Percentiles rank a stretch among this genome's conserved stretches.
These are phyloP conservation scores for Drosophila orosa DNA, from an alignment of 1,140 invertebrate species.

Conservation along the genomic window DNA sequence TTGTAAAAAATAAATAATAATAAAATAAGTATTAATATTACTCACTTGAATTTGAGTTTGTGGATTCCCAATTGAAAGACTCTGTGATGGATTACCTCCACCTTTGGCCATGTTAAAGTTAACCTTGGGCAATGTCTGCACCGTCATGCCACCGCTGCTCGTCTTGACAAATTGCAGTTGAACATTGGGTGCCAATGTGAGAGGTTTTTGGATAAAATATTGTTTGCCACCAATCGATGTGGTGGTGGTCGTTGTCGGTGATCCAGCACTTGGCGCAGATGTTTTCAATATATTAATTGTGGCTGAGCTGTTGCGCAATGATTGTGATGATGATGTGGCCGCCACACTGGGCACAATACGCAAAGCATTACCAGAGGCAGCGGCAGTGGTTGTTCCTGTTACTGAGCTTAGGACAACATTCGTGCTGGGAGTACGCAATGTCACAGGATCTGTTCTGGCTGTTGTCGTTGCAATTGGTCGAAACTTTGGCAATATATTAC, in stretches of 20 bases:
- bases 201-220: conserved; percentile 80
- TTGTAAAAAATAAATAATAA: too few relatives aligned
- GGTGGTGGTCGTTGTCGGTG: conserved; percentile 18
- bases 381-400: not conserved
- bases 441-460: conserved; percentile 18
- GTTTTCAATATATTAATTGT: conserved; percentile 64
- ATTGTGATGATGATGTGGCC: conserved; percentile 38
- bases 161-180: conserved; percentile 83
- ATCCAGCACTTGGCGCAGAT: conserved; percentile 35
- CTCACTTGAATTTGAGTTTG: conserved; percentile 82
- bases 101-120: conserved; percentile 77
- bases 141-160: conserved; percentile 72
- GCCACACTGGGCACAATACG: conserved; percentile 57
- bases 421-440: conserved; percentile 53
- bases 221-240: conserved; percentile 77
- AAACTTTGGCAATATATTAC: conserved; percentile 64
- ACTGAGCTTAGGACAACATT: conserved; percentile 56
- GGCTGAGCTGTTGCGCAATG: conserved; percentile 46
- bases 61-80: conserved; percentile 42
- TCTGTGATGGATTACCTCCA: conserved; percentile 38
- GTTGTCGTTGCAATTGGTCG: conserved; percentile 38
- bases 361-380: conserved; percentile 34
- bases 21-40: too few relatives aligned
- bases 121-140: conserved; percentile 78
- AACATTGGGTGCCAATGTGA: conserved; percentile 73